Conservation (phyloP, 2,113 vertebrate species). For the Lycocorax pyrrhopterus region DNA sequence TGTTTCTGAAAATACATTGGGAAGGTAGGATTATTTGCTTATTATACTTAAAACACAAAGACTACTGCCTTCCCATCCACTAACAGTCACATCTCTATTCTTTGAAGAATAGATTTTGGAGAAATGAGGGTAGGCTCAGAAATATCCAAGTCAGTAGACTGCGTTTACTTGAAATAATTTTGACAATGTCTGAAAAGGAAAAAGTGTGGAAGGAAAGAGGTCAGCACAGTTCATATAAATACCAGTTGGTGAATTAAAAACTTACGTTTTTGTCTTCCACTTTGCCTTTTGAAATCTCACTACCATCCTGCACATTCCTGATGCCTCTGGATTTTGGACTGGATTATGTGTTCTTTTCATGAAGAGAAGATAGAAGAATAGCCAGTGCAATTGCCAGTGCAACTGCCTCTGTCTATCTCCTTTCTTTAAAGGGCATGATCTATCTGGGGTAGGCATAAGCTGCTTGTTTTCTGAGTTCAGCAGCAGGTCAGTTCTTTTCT, state of each 20-base stretch:
- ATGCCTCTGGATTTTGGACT: not conserved
- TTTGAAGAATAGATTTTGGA: too few relatives aligned
- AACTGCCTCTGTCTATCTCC: not conserved
- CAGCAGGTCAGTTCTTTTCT: not conserved
- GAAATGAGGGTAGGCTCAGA: not conserved
- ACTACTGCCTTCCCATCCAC: not conserved
- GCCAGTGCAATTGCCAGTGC: not conserved
- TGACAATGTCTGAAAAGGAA: not conserved
- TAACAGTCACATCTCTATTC: not conserved
- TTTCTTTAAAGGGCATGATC: not conserved
- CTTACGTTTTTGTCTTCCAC: not conserved
- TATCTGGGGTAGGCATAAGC: not conserved
- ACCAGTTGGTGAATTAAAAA: not conserved
- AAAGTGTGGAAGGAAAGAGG: not conserved
- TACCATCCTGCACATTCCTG: not conserved
- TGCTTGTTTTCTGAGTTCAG: slow-evolving; percentile 22
- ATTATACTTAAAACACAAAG: not conserved
- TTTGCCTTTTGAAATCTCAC: not conserved
- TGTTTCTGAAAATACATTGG: not conserved
- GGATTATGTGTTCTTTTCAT: slow-evolving; percentile 16
- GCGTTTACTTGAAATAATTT: not conserved
- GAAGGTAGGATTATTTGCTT: not conserved
- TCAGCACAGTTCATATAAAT: not conserved
- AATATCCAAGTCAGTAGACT: not conserved
- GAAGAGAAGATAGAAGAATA: not conserved